phyloP scores from a whole-genome alignment of 1,140 invertebrate genomes.

The Pseudobourletiella spinata region DNA sequence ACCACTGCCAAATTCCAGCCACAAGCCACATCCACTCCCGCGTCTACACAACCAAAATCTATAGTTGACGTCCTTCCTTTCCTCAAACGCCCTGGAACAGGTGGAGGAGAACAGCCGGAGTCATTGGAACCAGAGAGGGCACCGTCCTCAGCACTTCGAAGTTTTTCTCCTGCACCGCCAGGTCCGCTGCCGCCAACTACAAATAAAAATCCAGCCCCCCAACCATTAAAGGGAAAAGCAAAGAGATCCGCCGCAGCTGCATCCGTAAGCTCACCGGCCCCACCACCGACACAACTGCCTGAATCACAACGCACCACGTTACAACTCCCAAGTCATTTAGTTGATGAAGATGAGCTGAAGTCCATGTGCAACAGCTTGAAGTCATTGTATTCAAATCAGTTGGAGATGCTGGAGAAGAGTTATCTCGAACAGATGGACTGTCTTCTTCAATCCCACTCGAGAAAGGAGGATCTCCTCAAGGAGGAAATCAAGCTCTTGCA shows the following conservation, averaged over 20 bases:
- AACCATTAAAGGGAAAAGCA: no score
- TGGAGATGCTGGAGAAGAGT: conserved; percentile 27
- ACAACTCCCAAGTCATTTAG: conserved; percentile 25
- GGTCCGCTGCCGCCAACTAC: not conserved
- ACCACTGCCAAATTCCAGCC: not conserved
- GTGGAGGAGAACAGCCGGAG: not conserved
- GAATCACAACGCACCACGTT: not conserved
- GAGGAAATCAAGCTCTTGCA: conserved; percentile 32
- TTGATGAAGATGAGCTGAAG: conserved; percentile 33
- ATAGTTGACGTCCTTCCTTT: conserved; percentile 10
- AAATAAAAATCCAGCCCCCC: not conserved
- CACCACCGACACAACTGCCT: not conserved
- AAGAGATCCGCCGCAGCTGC: not conserved
- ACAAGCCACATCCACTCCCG: not conserved
- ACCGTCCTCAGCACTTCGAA: not conserved
- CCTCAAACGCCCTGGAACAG: not conserved
- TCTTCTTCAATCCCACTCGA: conserved; percentile 14
- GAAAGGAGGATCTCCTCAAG: conserved; percentile 30
- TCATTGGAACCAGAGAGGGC: not conserved
- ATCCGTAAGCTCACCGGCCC: not conserved
- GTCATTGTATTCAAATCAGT: conserved; percentile 25
- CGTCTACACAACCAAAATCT: not conserved
- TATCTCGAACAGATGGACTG: conserved; percentile 25
- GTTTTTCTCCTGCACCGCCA: not conserved
- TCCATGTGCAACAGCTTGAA: conserved; percentile 28